Evolutionary conservation across 1,140 invertebrate genomes (phyloP), one percentile per base, ranked within the genome.

Genomic region (Babylonia areolata): DNA sequence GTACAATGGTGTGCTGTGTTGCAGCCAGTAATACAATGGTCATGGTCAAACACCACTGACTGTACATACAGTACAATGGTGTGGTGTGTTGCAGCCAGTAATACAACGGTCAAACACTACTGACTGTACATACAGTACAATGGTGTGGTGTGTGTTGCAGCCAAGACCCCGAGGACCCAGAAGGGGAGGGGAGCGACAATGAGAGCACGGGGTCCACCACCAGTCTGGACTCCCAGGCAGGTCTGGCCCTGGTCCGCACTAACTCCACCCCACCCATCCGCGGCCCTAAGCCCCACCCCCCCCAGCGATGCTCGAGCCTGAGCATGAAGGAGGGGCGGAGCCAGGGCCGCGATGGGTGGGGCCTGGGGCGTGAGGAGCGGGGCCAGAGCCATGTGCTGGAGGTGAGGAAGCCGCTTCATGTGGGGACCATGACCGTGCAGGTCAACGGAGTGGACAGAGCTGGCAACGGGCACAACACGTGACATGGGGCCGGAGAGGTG

Each of bases 121-220:
- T n/a, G n/a, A n/a, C n/a, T n/a, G n/a, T n/a, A n/a, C n/a, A n/a
- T n/a, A n/a, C n/a, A n/a, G n/a, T n/a, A n/a, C n/a, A n/a, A n/a
- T n/a, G n/a, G n/a, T n/a, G n/a, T n/a, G n/a, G n/a, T n/a, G n/a
- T n/a, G n/a, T 71, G 2, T 75, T 75, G 28, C 82, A 84, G 82
- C 69, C 64, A 73, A 46, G 82, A 84, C 33, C 37, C 64, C 0
- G 6, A 2, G 40, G 82, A 84, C 40, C n/a, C n/a, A n/a, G 64
- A 84, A 23, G 31, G 37, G 9, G 69, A 83, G 23, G 37, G 69
- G 58, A 88, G 89, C 51, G 86, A 84, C 58, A 87, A 85, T 37
- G 88, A 88, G 39, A 90, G 89, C 85, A 90, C 86, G 23, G 88
- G 86, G 28, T 89, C 89, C n/a, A 86, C 80, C 84, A 86, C 87